These are phyloP conservation scores for Squalus acanthias DNA, from an alignment of 2,797 vertebrate genomes.

Conservation along the genomic window DNA sequence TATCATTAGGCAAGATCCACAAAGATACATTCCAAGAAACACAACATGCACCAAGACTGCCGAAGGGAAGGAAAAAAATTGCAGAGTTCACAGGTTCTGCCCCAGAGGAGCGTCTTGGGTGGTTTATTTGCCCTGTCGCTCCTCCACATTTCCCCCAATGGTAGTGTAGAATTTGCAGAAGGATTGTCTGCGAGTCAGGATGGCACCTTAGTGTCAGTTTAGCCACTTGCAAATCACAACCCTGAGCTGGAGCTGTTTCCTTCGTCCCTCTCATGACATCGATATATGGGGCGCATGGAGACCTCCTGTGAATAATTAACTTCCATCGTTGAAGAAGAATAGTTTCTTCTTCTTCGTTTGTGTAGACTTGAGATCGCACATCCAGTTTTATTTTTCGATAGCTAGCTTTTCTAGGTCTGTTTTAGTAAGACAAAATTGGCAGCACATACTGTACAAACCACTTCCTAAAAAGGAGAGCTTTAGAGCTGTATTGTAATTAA, in stretches of 20 bases:
- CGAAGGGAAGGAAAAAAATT: neutral
- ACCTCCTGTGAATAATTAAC: neutral
- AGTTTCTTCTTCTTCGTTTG: neutral
- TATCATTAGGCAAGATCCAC: neutral
- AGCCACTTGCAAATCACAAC: neutral
- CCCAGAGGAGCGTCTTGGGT: neutral
- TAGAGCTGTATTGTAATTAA: neutral
- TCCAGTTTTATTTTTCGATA: neutral
- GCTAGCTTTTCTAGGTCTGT: neutral
- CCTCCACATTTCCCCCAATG: neutral
- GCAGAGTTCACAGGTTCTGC: neutral
- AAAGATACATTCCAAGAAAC: neutral
- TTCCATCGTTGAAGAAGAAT: neutral
- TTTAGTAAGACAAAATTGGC: neutral
- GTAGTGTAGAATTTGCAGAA: neutral
- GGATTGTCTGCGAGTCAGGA: neutral
- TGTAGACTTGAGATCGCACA: neutral
- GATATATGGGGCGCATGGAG: too few relatives aligned
- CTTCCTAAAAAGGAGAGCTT: slow-evolving; percentile 37
- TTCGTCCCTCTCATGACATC: neutral
- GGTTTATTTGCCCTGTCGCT: neutral
- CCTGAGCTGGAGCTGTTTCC: neutral
- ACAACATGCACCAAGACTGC: neutral
- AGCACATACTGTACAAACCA: neutral
- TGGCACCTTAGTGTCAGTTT: neutral